Percentiles rank a stretch among this genome's conserved stretches.
These are phyloP conservation scores for Eolophus roseicapilla DNA, from an alignment of 2,113 vertebrate genomes.

Conservation along the genomic window DNA sequence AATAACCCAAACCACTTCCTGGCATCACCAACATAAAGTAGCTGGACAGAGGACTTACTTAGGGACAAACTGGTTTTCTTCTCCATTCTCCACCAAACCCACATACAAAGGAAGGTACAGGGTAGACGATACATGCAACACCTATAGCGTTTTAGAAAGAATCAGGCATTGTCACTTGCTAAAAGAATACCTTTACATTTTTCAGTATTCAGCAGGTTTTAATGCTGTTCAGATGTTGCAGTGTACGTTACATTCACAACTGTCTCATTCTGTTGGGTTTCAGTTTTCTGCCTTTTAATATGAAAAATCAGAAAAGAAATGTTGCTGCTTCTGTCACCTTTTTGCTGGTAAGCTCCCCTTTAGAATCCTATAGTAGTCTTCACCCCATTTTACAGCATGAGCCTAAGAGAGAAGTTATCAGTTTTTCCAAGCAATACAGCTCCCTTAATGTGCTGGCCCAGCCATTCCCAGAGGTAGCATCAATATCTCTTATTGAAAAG, in stretches of 20 bases:
- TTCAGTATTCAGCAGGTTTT: background rate
- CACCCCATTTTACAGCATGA: background rate
- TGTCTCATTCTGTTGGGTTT: background rate
- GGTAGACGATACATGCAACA: background rate
- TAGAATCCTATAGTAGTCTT: background rate
- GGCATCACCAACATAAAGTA: background rate
- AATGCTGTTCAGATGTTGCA: background rate
- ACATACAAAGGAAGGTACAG: background rate
- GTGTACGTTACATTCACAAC: background rate
- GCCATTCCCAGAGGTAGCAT: background rate
- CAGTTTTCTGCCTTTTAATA: background rate
- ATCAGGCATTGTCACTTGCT: background rate
- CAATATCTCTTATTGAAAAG: constrained; percentile 25
- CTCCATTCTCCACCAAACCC: background rate
- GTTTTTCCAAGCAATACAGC: background rate
- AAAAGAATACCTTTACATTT: background rate
- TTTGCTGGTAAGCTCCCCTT: background rate
- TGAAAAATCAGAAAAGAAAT: background rate
- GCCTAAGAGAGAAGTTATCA: background rate
- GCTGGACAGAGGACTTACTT: background rate
- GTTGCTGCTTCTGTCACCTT: background rate
- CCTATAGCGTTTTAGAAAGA: background rate
- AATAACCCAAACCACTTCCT: background rate
- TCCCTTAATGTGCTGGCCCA: background rate
- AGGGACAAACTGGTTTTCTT: rapidly evolving